Base-by-base conservation (phyloP, 2,797 vertebrate species). In the Chelon labrosus region DNA sequence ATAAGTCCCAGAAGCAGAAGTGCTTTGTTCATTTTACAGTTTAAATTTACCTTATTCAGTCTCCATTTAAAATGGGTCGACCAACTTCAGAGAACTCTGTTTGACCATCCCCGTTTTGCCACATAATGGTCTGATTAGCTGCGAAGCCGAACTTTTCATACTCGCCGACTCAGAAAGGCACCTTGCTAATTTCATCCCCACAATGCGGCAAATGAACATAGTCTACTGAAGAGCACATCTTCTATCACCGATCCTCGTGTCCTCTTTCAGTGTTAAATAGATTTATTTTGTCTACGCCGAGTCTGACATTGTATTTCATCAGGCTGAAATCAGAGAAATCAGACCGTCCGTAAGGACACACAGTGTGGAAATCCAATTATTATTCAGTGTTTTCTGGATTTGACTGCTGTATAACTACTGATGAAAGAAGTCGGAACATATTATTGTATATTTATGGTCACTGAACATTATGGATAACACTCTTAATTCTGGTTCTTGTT, bases 291-390 rank as follows among this genome's bases (percentile, higher is more conserved):
- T 75, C 47, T 54, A 25, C 44, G 27, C 22, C 37, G 56, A 60
- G 58, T 78, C 46, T 53, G 37, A 65, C 61, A 42, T 38, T 51
- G 39, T 64, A 65, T 80, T 81, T 80, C 19, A 66, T 65, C 67
- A 22, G 42, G 35, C 22, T 74, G 25, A 73, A 70, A 65, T 75
- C 51, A 72, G 41, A 65, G 5, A 66, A 64, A 76, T 54, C 50
- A 73, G 74, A 60, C 53, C 54, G 44, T 75, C 65, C 68, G 65
- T 46, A 49, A 65, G 25, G 14, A 19, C 35, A 46, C 57, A 56
- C 22, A 35, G 46, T 49, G 44, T 69, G 13, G 49, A 31, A 38
- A 56, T 38, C 25, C 6, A 63, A 16, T 56, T 7, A 60, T 42
- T 16, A 14, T 19, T 39, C n/a, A 31, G 37, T 50, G 51, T 55